phyloP scores from a whole-genome alignment of 2,888 invertebrate genomes.

The Folsomia candida region DNA sequence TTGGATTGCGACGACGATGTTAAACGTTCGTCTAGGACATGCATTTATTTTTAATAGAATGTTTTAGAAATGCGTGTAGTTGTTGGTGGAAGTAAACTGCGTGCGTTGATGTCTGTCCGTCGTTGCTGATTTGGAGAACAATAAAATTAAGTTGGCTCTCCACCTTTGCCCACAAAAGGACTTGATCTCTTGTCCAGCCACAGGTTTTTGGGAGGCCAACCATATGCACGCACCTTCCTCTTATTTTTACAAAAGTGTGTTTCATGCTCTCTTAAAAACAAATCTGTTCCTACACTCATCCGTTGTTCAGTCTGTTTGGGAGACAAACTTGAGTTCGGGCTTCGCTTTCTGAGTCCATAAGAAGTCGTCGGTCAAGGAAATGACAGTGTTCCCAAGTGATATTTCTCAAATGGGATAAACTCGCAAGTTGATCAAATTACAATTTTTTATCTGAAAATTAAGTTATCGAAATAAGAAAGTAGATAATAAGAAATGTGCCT shows the following conservation, averaged over 20 bases:
- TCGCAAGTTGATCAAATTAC: no score
- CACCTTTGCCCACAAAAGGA: neutral
- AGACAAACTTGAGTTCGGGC: neutral
- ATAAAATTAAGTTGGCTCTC: conserved; percentile 10
- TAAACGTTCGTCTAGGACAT: neutral
- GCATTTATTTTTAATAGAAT: no score
- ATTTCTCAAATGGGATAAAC: no score
- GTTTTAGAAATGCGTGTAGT: neutral
- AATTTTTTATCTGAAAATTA: no score
- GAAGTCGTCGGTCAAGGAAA: no score
- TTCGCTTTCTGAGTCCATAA: neutral
- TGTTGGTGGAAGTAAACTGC: neutral
- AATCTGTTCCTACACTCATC: neutral
- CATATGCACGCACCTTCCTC: neutral
- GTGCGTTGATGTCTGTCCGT: neutral
- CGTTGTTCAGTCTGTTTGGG: neutral
- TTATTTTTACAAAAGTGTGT: neutral
- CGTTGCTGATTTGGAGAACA: conserved; percentile 9
- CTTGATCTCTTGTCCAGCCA: neutral
- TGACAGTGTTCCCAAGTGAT: no score
- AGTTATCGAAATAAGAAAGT: no score
- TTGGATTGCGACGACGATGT: neutral
- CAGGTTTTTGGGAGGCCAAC: neutral
- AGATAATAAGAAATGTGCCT: no score
- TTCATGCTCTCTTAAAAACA: neutral